Evolutionary conservation across 1,140 invertebrate genomes (phyloP).

Genomic region (Catajapyx aquilonaris): DNA sequence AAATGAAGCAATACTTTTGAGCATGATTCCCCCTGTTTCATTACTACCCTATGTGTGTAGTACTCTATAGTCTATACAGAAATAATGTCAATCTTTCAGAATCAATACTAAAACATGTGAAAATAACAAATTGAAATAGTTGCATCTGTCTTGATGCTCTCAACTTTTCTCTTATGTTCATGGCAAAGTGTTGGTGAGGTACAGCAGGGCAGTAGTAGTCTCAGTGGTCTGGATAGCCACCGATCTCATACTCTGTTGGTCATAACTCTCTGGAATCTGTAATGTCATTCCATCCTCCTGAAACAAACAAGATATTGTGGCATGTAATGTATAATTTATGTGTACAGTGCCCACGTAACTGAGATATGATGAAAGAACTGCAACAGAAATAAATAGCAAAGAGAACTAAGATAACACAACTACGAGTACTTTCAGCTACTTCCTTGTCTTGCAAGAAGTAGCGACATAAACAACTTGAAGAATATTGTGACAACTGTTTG

Average conservation of each 20-base stretch:
- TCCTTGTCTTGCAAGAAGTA: background rate
- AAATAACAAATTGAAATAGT: too few species aligned
- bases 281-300: slow-evolving; percentile 6
- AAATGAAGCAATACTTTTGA: too few species aligned
- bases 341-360: too few species aligned
- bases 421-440: slow-evolving; percentile 4
- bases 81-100: too few species aligned
- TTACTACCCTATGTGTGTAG: too few species aligned
- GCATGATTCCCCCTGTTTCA: too few species aligned
- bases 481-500: too few species aligned
- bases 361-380: too few species aligned
- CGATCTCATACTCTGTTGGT: slow-evolving; percentile 1
- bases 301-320: background rate
- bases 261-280: slow-evolving; percentile 5
- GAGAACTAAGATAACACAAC: slow-evolving; percentile 8
- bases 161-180: slow-evolving; percentile 3
- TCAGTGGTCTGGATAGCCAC: slow-evolving; percentile 10
- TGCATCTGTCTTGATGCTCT: too few species aligned
- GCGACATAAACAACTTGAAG: background rate
- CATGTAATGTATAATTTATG: background rate
- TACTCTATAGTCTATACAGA: too few species aligned
- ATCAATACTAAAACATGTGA: too few species aligned
- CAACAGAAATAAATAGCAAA: slow-evolving; percentile 7
- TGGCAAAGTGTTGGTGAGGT: slow-evolving; percentile 11
- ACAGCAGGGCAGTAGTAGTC: slow-evolving; percentile 13